Conservation (phyloP, 2,113 vertebrate genomes). For the Kryptolebias marmoratus region DNA sequence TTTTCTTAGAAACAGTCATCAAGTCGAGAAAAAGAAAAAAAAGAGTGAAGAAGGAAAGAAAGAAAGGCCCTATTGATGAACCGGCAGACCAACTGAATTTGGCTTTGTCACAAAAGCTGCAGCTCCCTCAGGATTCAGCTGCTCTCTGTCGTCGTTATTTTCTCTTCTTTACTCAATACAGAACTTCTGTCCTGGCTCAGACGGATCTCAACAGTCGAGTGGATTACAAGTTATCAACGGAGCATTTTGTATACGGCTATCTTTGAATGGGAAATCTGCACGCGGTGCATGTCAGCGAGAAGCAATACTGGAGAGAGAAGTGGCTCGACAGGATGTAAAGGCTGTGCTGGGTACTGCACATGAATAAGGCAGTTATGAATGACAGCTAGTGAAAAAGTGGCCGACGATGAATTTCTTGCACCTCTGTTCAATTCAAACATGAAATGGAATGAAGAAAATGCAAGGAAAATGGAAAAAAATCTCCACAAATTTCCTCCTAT, state of each 20-base stretch:
- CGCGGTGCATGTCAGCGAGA: conserved; percentile 3
- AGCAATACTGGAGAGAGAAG: neutral
- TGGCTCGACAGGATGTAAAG: conserved; percentile 11
- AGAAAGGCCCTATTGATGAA: conserved; percentile 17
- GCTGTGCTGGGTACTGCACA: neutral
- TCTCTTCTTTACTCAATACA: conserved; percentile 39
- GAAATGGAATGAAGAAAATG: neutral
- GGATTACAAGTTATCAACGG: conserved; percentile 42
- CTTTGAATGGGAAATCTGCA: conserved; percentile 23
- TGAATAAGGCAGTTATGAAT: conserved; percentile 6
- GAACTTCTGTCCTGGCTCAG: conserved; percentile 43
- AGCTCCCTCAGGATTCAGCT: conserved; percentile 1
- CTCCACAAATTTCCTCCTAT: neutral
- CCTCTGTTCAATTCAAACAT: neutral
- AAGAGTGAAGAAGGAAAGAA: neutral
- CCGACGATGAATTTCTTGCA: neutral
- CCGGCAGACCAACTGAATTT: conserved; percentile 11
- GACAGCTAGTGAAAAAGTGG: neutral
- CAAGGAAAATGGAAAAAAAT: neutral
- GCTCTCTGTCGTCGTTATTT: conserved; percentile 18
- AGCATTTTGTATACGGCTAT: conserved; percentile 42
- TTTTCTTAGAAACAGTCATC: conserved; percentile 75
- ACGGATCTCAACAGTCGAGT: conserved; percentile 48
- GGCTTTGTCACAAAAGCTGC: conserved; percentile 15
- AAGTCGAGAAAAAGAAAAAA: conserved; percentile 47